Evolutionary conservation across 2,888 invertebrate genomes (phyloP).

Genomic region (Scotopteryx bipunctaria): DNA sequence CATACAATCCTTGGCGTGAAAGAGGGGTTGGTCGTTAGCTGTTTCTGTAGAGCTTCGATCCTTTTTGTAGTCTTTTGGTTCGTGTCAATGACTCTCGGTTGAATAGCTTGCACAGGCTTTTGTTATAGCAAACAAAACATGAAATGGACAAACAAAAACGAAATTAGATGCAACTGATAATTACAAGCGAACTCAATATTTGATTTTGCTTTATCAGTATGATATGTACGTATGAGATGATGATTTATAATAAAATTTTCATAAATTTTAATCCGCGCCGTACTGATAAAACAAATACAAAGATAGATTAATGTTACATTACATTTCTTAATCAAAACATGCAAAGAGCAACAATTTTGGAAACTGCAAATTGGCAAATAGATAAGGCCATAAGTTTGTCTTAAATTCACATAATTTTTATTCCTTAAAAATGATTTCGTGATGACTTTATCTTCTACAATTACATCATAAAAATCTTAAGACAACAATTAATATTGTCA

Average conservation of each 20-base stretch:
- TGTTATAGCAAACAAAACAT: slow-evolving; percentile 62
- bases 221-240: too few species aligned
- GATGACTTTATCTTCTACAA: too few species aligned
- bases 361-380: too few species aligned
- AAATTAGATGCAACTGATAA: slow-evolving; percentile 67
- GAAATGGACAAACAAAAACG: slow-evolving; percentile 61
- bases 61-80: slow-evolving; percentile 65
- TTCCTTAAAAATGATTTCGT: background rate
- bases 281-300: background rate
- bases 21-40: slow-evolving; percentile 77
- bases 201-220: slow-evolving; percentile 10
- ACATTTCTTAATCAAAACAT: background rate
- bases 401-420: too few species aligned
- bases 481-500: too few species aligned
- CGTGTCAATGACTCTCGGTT: slow-evolving; percentile 78
- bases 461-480: too few species aligned
- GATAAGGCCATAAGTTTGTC: too few species aligned
- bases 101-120: slow-evolving; percentile 84
- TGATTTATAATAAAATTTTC: too few species aligned
- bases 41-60: slow-evolving; percentile 72
- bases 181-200: slow-evolving; percentile 40
- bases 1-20: slow-evolving; percentile 76
- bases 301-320: slow-evolving; percentile 1
- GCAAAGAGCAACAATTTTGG: slow-evolving; percentile 1
- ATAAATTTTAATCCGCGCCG: too few species aligned